phyloP scores from a whole-genome alignment of 2,888 invertebrate genomes.

The Meganola albula region DNA sequence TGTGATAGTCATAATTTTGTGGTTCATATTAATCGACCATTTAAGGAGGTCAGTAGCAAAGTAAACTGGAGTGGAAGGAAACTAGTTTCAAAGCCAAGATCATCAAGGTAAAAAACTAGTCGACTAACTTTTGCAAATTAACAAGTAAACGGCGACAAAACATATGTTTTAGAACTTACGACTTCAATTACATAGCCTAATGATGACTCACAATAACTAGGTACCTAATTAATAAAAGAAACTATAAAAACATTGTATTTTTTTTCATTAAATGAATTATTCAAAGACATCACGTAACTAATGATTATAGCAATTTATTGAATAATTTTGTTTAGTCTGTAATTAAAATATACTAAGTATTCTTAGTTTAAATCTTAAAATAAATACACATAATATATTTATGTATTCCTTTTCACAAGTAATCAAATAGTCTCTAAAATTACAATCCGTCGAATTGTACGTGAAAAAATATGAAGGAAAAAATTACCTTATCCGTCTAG shows the following conservation, averaged over 20 bases:
- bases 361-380: no score
- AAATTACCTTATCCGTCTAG: conserved; percentile 35
- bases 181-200: conserved; percentile 17
- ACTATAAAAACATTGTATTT: conserved; percentile 6
- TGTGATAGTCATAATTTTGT: no score
- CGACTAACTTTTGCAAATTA: conserved; percentile 23
- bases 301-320: no score
- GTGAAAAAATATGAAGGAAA: conserved; percentile 5
- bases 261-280: no score
- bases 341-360: no score
- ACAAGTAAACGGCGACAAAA: conserved; percentile 14
- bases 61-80: conserved; percentile 25
- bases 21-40: no score
- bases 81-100: conserved; percentile 26
- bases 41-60: conserved; percentile 16
- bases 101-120: conserved; percentile 30
- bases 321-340: no score
- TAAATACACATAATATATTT: no score
- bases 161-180: conserved; percentile 11
- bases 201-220: neutral
- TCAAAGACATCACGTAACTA: no score
- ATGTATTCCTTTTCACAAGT: no score
- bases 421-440: no score
- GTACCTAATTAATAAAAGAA: neutral
- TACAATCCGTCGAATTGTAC: no score